Evolutionary conservation across 2,797 vertebrate genomes (phyloP), one percentile per base, ranked within the genome.

Genomic region (Helicolenus hilgendorfi): DNA sequence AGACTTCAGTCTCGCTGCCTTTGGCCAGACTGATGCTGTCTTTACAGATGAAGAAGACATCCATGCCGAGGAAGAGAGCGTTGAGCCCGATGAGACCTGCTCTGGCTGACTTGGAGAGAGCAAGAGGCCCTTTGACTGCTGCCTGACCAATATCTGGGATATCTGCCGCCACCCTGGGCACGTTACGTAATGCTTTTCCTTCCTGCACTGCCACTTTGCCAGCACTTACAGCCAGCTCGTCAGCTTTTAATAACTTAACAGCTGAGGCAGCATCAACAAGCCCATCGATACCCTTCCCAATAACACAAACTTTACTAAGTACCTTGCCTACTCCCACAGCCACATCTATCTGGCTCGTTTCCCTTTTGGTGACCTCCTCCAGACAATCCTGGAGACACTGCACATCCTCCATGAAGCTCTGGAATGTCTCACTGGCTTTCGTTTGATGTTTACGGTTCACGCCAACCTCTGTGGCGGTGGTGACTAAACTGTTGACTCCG

Each of bases 41-140:
- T 85, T 95, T 96, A n/a, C 93, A 94, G 90, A 97, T 97, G 81
- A 93, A 92, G 73, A 97, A 65, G 11, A 97, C 45, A 13, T 97
- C 96, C 72, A 97, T 33, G 18, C 96, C 96, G 3, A 98, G 67
- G 76, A 97, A 97, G 2, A 96, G 77, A 33, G 91, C 92, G 9
- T 97, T 97, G 14, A 93, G 0, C 0, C 72, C 81, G 0, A 97
- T 96, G 2, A 96, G 7, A 10, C 94, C 93, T 0, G 81, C 94
- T 72, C 96, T 95, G 26, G 92, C 93, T 11, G 91, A 41, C 2
- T 92, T 87, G 14, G 93, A 63, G 5, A 93, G 22, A 0, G 90
- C 94, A 4, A 94, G 67, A 1, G 95, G 69, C 0, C 87, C 92
- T 84, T 91, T 96, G 49, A 76, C 88, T 13, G 92, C 95, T 20